Conservation (phyloP, 2,888 invertebrate species). For the Napeogenes sylphis region DNA sequence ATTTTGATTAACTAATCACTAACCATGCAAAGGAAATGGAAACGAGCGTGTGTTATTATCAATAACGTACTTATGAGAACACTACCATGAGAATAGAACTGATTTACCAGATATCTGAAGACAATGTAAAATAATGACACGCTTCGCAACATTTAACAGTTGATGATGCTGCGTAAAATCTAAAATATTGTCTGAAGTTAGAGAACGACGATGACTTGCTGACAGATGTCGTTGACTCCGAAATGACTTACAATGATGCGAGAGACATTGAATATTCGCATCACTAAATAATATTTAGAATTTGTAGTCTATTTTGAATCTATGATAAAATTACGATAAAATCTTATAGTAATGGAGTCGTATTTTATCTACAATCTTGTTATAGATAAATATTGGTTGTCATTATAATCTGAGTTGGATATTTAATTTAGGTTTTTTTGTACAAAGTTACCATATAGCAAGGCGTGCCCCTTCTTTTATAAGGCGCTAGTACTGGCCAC, state of each 20-base stretch:
- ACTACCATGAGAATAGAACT: too few relatives aligned
- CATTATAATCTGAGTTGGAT: neutral
- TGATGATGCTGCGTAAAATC: conserved; percentile 13
- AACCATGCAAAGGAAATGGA: neutral
- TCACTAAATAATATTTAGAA: conserved; percentile 31
- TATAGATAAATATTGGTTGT: too few relatives aligned
- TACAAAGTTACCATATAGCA: conserved; percentile 31
- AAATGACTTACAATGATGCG: conserved; percentile 54
- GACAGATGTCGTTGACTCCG: conserved; percentile 63
- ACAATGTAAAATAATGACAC: neutral
- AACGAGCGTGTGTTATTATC: neutral
- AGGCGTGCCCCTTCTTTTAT: conserved; percentile 53
- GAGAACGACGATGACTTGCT: conserved; percentile 55
- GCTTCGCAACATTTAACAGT: neutral
- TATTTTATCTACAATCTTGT: too few relatives aligned
- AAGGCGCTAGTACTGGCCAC: conserved; percentile 48
- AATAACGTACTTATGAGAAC: neutral
- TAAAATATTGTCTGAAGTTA: conserved; percentile 8
- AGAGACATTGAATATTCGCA: conserved; percentile 55
- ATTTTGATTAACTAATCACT: too few relatives aligned
- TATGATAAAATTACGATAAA: too few relatives aligned
- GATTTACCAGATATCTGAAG: neutral
- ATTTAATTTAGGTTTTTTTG: neutral
- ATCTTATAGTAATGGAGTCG: too few relatives aligned
- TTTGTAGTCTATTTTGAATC: neutral